These are phyloP conservation scores for Babylonia areolata DNA, from an alignment of 1,140 invertebrate genomes.

Conservation along the genomic window DNA sequence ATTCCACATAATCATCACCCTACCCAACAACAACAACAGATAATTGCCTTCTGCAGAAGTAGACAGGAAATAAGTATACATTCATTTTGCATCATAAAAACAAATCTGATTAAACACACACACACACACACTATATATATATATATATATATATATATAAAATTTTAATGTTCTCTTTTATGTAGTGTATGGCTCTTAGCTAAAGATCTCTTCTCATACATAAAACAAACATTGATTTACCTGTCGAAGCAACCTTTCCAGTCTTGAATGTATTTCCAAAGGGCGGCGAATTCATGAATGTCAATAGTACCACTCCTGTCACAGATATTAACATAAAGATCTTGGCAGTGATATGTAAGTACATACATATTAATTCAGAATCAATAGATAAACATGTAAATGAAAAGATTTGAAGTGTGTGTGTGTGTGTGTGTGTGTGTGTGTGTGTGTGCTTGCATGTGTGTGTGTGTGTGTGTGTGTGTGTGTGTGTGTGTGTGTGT, in stretches of 20 bases:
- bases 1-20: too few species aligned
- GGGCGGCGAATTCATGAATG: slow-evolving; percentile 94
- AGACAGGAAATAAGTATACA: too few species aligned
- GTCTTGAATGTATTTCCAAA: slow-evolving; percentile 98
- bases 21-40: too few species aligned
- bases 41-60: too few species aligned
- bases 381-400: not conserved
- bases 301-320: slow-evolving; percentile 88
- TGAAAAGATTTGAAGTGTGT: not conserved
- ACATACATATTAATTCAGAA: not conserved
- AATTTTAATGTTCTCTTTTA: too few species aligned
- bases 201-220: too few species aligned
- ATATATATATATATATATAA: too few species aligned
- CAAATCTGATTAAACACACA: too few species aligned
- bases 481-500: not conserved
- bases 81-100: too few species aligned
- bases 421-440: not conserved
- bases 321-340: slow-evolving; percentile 37
- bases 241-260: slow-evolving; percentile 96
- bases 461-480: not conserved
- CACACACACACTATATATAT: too few species aligned
- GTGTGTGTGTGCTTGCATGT: not conserved
- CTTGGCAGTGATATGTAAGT: not conserved
- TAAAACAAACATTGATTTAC: slow-evolving; percentile 40
- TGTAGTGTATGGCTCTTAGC: too few species aligned